phyloP scores from a whole-genome alignment of 2,888 invertebrate species.

The Nemotelus pantherinus region DNA sequence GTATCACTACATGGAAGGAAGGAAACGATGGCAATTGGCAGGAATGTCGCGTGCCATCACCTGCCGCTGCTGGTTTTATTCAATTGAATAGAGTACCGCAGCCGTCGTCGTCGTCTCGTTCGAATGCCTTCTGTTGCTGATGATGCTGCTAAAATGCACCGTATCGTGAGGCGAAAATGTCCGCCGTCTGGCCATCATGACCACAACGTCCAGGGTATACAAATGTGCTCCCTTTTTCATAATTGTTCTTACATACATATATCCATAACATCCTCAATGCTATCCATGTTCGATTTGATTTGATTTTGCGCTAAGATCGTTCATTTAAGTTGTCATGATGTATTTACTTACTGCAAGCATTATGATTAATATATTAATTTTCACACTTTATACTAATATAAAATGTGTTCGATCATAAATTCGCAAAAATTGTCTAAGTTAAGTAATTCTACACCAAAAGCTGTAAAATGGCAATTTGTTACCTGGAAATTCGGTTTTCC shows the following conservation, averaged over 20 bases:
- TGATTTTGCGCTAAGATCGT: too few species aligned
- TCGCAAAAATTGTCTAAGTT: too few species aligned
- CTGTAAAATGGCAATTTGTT: too few species aligned
- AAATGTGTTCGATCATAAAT: too few species aligned
- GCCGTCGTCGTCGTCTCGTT: constrained; percentile 23
- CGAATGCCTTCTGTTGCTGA: constrained; percentile 33
- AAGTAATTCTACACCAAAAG: too few species aligned
- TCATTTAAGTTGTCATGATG: too few species aligned
- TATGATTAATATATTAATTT: too few species aligned
- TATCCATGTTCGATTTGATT: too few species aligned
- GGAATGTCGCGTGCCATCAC: constrained; percentile 49
- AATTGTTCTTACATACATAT: constrained; percentile 2
- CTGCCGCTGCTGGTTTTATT: constrained; percentile 44
- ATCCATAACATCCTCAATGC: neutral
- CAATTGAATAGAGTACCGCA: constrained; percentile 29
- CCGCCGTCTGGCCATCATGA: neutral
- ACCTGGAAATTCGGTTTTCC: too few species aligned
- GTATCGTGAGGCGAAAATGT: neutral
- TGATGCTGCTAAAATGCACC: neutral
- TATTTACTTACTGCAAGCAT: too few species aligned
- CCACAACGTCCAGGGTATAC: constrained; percentile 4
- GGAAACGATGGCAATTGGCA: neutral
- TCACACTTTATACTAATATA: too few species aligned
- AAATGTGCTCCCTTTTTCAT: constrained; percentile 9
- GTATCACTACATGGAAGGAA: constrained; percentile 6